Percentiles rank a stretch among this genome's conserved stretches.
Conservation (phyloP, 1,140 invertebrate species). For the Nylanderia fulva region DNA sequence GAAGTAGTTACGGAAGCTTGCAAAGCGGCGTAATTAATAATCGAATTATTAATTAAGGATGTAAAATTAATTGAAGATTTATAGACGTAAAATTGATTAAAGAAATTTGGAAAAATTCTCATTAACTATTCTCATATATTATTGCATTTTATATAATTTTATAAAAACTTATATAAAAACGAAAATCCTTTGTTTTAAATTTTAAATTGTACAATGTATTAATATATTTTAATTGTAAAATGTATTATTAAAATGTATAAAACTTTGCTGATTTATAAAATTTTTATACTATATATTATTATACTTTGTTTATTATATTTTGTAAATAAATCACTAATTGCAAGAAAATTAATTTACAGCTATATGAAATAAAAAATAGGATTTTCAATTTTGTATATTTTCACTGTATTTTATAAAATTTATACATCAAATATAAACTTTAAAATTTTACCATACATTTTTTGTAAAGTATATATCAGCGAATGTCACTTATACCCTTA, state of each 20-base stretch:
- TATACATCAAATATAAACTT: not conserved
- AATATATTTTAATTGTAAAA: not conserved
- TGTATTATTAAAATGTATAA: not conserved
- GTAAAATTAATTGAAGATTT: conserved; percentile 5
- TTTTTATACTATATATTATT: no score
- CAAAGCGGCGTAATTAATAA: conserved; percentile 51
- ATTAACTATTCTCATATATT: not conserved
- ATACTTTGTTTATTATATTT: not conserved
- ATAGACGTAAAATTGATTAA: not conserved
- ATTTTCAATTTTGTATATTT: no score
- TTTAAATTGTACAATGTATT: not conserved
- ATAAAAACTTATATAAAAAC: not conserved
- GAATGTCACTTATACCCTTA: not conserved
- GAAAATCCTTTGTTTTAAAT: not conserved
- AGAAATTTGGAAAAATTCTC: not conserved
- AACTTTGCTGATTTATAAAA: not conserved
- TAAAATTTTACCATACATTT: not conserved
- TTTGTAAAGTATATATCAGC: not conserved
- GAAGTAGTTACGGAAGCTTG: conserved; percentile 88
- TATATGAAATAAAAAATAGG: not conserved
- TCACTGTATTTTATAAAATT: not conserved
- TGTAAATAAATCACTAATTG: not conserved
- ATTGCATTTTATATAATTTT: not conserved
- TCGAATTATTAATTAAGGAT: not conserved
- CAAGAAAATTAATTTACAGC: not conserved